Percentiles rank a stretch among this genome's conserved stretches.
Conservation (phyloP, 23 tunicate genomes). For the Trididemnum miniatum region DNA sequence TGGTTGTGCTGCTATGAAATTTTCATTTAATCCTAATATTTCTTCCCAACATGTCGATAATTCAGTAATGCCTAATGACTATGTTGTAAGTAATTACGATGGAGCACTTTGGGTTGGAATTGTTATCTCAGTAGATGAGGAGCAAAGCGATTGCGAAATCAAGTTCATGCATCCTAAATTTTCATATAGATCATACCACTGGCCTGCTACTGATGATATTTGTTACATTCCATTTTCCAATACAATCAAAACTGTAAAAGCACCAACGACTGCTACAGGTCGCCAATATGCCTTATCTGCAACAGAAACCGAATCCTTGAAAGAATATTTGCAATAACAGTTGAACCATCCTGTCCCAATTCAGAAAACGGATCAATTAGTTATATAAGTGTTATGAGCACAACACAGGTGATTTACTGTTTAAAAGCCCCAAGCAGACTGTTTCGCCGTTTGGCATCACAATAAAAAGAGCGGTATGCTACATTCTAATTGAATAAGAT, state of each 20-base stretch:
- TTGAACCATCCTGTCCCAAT: no score
- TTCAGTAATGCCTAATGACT: background rate
- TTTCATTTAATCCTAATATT: no score
- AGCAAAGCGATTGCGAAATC: conserved; percentile 13
- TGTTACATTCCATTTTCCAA: conserved; percentile 19
- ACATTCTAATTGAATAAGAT: no score
- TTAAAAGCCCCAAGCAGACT: no score
- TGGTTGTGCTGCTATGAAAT: background rate
- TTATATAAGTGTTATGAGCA: no score
- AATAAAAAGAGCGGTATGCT: no score
- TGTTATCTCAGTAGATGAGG: conserved; percentile 3
- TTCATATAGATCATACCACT: background rate
- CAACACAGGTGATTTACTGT: no score
- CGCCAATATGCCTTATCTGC: background rate
- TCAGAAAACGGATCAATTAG: no score
- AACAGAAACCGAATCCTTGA: conserved; percentile 9
- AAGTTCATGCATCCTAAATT: conserved; percentile 22
- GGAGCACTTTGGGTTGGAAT: conserved; percentile 30
- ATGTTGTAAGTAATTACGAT: conserved; percentile 2
- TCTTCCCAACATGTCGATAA: background rate
- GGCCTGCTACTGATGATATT: conserved; percentile 22
- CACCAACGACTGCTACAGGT: conserved; percentile 14
- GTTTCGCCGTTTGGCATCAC: no score
- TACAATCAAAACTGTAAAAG: background rate
- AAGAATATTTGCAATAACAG: conserved; percentile 7